These are phyloP conservation scores for Bambusicola thoracicus DNA, from an alignment of 2,113 vertebrate genomes.

Conservation along the genomic window DNA sequence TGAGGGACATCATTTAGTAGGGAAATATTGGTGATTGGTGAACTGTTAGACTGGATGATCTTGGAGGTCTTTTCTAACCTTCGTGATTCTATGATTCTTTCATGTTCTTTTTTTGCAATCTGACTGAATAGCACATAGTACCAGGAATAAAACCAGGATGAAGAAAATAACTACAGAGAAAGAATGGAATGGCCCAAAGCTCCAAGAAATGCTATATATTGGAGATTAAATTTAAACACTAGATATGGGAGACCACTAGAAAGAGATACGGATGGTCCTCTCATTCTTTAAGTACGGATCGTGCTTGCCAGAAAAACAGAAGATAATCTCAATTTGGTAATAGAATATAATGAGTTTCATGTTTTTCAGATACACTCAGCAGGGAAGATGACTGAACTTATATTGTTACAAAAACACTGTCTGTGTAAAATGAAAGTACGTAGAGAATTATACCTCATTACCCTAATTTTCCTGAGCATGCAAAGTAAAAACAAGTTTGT, in stretches of 20 bases:
- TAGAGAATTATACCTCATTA: neutral
- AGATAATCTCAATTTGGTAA: neutral
- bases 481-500: conserved; percentile 6
- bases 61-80: no score
- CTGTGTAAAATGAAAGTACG: neutral
- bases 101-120: neutral
- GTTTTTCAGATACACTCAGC: neutral
- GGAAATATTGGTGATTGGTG: no score
- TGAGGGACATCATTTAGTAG: no score
- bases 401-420: neutral
- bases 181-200: neutral
- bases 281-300: neutral
- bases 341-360: neutral
- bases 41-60: no score
- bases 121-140: neutral
- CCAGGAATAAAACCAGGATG: neutral
- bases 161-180: conserved; percentile 9
- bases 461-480: conserved; percentile 1
- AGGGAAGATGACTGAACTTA: neutral
- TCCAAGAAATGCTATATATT: neutral
- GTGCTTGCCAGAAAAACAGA: neutral
- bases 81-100: neutral
- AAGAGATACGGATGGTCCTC: neutral
- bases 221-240: neutral
- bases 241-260: neutral